Percentiles rank a stretch among this genome's conserved stretches.
These are phyloP conservation scores for Sciurus niger DNA, from an alignment of 2,113 vertebrate species.

Conservation along the genomic window DNA sequence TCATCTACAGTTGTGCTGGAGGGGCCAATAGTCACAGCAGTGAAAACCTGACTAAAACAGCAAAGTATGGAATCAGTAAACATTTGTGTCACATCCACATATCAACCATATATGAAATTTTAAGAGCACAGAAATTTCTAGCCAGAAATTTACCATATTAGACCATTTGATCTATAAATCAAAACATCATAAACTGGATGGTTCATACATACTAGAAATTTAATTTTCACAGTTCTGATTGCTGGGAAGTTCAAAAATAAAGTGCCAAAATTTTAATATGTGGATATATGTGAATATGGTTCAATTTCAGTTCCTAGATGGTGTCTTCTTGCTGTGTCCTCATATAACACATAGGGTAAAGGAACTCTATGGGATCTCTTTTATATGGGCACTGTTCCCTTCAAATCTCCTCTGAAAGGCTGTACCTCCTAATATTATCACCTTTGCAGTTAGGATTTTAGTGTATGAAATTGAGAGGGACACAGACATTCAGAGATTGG, in stretches of 20 bases:
- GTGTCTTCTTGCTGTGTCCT: not conserved
- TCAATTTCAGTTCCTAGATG: not conserved
- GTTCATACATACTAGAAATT: not conserved
- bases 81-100: not conserved
- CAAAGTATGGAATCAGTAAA: not conserved
- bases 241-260: not conserved
- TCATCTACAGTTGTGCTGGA: too few relatives aligned
- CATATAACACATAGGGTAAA: not conserved
- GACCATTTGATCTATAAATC: too few relatives aligned
- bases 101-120: not conserved
- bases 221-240: not conserved
- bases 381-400: not conserved
- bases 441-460: not conserved
- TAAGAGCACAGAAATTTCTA: not conserved
- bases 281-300: not conserved
- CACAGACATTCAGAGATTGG: not conserved
- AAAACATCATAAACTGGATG: not conserved
- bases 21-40: too few relatives aligned
- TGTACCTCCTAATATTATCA: too few relatives aligned
- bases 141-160: not conserved
- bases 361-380: not conserved
- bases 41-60: not conserved
- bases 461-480: not conserved
- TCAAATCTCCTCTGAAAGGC: not conserved
- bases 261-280: not conserved